These are phyloP conservation scores for Gymnoscopelus microlampas DNA, from an alignment of 2,797 vertebrate species.

Conservation along the genomic window DNA sequence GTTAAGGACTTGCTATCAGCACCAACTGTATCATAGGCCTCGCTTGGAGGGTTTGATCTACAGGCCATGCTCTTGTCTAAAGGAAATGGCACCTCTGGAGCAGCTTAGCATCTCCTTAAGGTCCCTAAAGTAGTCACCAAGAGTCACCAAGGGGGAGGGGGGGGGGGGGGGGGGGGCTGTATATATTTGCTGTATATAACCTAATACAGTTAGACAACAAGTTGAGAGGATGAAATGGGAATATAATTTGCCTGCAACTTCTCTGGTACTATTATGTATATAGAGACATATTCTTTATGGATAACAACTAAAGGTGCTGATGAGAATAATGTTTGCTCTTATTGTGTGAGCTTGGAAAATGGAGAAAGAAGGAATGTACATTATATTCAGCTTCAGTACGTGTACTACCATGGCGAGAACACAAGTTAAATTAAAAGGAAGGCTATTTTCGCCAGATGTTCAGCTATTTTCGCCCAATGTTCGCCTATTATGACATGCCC, in stretches of 20 bases:
- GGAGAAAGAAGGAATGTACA: too few species aligned
- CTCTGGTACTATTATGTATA: too few species aligned
- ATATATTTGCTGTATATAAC: too few species aligned
- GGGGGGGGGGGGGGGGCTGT: too few species aligned
- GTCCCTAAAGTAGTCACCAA: neutral
- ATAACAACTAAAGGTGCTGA: neutral
- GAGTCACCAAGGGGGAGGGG: too few species aligned
- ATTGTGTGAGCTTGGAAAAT: neutral
- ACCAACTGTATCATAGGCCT: slow-evolving; percentile 63
- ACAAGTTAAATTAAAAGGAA: too few species aligned
- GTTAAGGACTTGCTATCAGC: slow-evolving; percentile 77
- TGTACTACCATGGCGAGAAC: too few species aligned
- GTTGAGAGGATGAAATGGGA: neutral
- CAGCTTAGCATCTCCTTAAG: slow-evolving; percentile 11
- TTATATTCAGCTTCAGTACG: too few species aligned
- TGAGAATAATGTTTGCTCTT: neutral
- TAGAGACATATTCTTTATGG: too few species aligned
- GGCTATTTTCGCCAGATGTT: too few species aligned
- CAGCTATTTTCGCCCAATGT: too few species aligned
- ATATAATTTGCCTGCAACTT: neutral
- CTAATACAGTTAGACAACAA: neutral
- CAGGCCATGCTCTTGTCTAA: slow-evolving; percentile 31
- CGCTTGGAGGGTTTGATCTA: slow-evolving; percentile 70
- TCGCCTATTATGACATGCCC: too few species aligned
- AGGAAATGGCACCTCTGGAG: slow-evolving; percentile 23